Base-by-base conservation (phyloP, 2,797 vertebrate genomes). In the Pangasius sanitwongsei region DNA sequence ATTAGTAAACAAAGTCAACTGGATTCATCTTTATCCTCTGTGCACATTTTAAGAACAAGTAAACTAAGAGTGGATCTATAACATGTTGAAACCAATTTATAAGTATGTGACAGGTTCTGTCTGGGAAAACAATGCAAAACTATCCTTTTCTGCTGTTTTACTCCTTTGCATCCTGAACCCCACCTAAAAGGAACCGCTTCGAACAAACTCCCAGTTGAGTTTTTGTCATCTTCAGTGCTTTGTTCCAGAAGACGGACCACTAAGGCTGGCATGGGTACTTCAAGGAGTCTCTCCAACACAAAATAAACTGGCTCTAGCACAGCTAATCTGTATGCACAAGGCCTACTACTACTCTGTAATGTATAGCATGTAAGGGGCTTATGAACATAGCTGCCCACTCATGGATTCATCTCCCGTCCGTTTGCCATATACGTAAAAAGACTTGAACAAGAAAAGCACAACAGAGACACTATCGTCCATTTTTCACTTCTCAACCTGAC, bases 361-460 rank as follows among this genome's bases (percentile, higher is more conserved):
- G 86, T 81, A 69, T 81, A 72, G 85, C 72, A 86, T 89, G 57
- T 70, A 82, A 80, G 88, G 88, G 83, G 89, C 82, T 86, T 91
- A 95, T 88, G 94, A 93, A 95, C 87, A 94, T 95, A 96, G 95
- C 95, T 96, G 95, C 95, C 95, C 93, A 92, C 90, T 93, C 89
- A 85, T 91, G 90, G 92, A 92, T 93, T 92, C 63, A 74, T 65
- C 86, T 92, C 92, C 91, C 91, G 87, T 74, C 89, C 89, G 90
- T 90, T 18, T 92, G 92, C 89, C 89, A 83, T 92, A 59, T 88
- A 77, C 84, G 41, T 75, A 23, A 78, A 86, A 63, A 28, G 65
- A 80, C 69, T 25, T 31, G 55, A 85, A 80, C 34, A 44, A 77
- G 23, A 85, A 70, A 81, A 37, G 61, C 89, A 87, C 81, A 70